Evolutionary conservation across 2,888 invertebrate genomes (phyloP), one percentile per base, ranked within the genome.

Genomic region (Lomographa bimaculata): DNA sequence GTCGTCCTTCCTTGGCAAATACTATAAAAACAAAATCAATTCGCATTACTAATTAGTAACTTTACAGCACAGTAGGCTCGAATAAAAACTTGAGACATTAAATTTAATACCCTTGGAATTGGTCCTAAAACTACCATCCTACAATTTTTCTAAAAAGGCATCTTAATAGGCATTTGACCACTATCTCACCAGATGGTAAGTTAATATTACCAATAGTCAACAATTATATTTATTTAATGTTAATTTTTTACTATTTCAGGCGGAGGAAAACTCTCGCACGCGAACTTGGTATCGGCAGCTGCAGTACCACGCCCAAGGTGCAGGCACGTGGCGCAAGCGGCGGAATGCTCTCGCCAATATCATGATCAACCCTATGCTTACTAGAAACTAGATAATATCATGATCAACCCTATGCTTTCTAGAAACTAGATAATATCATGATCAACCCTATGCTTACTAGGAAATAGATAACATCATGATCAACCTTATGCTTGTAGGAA

Each of bases 281-380:
- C 93, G 94, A 57, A 93, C 94, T 14, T 98, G 98, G 98, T 96
- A 97, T 78, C 92, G 94, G 8, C 95, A 96, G 64, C 85, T 98
- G 34, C 97, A 97, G 74, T 95, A 94, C 68, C 97, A 97, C 76
- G 95, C 97, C 10, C 96, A 96, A 73, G 96, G 97, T 41, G 94
- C 98, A 57, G 98, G 98, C 42, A 93, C 95, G 3, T 98, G 98
- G 98, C 91, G 98, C 33, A 94, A 95, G 74, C 91, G 98, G 50
- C 91, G 98, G 18, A 97, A 97, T 68, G 98, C 97, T 3, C 90
- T 98, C 61, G 97, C 98, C n/a, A 98, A 98, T 73, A 98, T 98
- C 57, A 98, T 98, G 97, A 97, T 98, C 69, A 97, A 96, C 74
- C 96, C 96, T 30, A 94, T 94, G 94, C 79, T 92, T 54, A 90